phyloP scores from a whole-genome alignment of 1,140 invertebrate species.

The Lepidotrigona ventralis region DNA sequence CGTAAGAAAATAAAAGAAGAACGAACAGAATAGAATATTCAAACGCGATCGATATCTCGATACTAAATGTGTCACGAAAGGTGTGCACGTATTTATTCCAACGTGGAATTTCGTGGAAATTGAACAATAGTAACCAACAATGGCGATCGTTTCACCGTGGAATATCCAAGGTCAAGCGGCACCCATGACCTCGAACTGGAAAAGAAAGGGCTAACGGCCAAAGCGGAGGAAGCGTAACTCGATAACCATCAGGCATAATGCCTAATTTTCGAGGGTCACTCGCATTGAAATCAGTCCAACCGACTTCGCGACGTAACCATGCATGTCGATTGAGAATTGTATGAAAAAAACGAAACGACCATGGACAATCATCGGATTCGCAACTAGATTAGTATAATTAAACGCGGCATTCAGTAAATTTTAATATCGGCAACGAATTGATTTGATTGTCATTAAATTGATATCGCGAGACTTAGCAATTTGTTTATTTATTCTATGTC shows the following conservation, averaged over 20 bases:
- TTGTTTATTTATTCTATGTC: no score
- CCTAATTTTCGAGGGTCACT: conserved; percentile 11
- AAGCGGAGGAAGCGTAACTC: conserved; percentile 24
- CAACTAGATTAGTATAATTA: not conserved
- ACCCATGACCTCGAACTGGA: conserved; percentile 37
- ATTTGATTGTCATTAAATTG: no score
- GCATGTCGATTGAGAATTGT: not conserved
- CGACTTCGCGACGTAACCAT: not conserved
- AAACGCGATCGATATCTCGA: not conserved
- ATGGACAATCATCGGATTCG: not conserved
- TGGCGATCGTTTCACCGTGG: conserved; percentile 10
- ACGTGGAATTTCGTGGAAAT: not conserved
- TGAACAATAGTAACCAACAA: conserved; percentile 20
- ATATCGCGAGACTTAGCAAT: no score
- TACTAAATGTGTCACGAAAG: no score
- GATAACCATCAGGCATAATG: conserved; percentile 1
- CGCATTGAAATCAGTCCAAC: not conserved
- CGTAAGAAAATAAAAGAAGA: not conserved
- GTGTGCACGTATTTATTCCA: not conserved
- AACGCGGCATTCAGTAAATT: not conserved
- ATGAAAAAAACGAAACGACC: not conserved
- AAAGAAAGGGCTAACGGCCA: conserved; percentile 18
- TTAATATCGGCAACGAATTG: not conserved
- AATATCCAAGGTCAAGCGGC: conserved; percentile 34
- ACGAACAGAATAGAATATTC: not conserved